A percentile compares a stretch with the other conserved stretches of the same genome.
phyloP scores from a whole-genome alignment of 2,113 vertebrate genomes.

The Meriones unguiculatus region DNA sequence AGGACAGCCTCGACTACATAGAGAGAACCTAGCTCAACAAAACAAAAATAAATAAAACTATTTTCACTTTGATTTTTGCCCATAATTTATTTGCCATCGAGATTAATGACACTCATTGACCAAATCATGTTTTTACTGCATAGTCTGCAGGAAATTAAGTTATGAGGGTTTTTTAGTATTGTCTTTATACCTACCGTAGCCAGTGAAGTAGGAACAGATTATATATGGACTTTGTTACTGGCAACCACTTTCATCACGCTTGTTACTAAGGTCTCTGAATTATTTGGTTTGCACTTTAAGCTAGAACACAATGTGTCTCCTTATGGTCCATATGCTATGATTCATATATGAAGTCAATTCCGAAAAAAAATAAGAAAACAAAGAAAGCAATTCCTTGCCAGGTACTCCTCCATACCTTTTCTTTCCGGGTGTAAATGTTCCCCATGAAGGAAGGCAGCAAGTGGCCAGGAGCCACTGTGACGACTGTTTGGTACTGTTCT shows the following conservation, averaged over 20 bases:
- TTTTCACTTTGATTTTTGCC: constrained; percentile 53
- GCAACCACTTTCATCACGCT: constrained; percentile 4
- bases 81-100: constrained; percentile 20
- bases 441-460: constrained; percentile 4
- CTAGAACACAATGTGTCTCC: neutral
- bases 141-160: constrained; percentile 30
- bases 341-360: constrained; percentile 20
- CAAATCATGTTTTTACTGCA: constrained; percentile 46
- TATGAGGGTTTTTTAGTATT: neutral
- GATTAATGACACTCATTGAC: constrained; percentile 38
- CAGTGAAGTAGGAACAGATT: constrained; percentile 39
- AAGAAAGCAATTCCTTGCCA: neutral
- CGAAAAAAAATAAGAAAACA: neutral
- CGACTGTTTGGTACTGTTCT: neutral
- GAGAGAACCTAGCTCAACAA: neutral
- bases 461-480: neutral
- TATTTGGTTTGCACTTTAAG: constrained; percentile 7
- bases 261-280: neutral
- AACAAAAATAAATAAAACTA: neutral
- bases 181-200: neutral
- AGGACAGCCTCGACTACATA: neutral
- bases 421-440: neutral
- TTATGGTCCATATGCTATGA: constrained; percentile 47
- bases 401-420: neutral
- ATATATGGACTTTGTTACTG: constrained; percentile 5